A percentile compares a stretch with the other conserved stretches of the same genome.
Evolutionary conservation across 2,888 invertebrate genomes (phyloP).

Genomic region (Paralinhomoeus sp.): DNA sequence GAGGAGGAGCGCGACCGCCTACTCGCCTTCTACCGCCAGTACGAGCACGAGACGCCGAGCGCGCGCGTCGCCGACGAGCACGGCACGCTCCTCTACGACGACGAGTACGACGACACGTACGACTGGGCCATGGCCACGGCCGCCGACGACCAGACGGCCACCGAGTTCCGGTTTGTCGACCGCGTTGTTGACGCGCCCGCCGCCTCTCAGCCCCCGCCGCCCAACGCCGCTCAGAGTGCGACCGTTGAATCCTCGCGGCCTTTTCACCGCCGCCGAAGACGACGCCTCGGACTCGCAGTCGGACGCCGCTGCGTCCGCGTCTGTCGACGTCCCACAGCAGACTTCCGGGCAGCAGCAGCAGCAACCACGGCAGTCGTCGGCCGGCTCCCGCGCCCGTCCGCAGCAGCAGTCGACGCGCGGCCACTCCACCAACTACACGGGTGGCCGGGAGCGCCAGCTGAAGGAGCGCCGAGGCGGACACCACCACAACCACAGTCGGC

Average conservation of each 20-base stretch:
- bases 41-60: slow-evolving; percentile 12
- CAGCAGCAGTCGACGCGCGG: not conserved
- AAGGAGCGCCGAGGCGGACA: slow-evolving; percentile 12
- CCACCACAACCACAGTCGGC: too few relatives aligned
- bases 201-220: too few relatives aligned
- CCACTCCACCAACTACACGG: slow-evolving; percentile 9
- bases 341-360: not conserved
- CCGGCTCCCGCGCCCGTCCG: too few relatives aligned
- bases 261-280: too few relatives aligned
- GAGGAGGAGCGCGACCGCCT: slow-evolving; percentile 1
- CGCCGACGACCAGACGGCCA: not conserved
- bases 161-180: slow-evolving; percentile 10
- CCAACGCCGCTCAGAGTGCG: too few relatives aligned
- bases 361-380: not conserved
- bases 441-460: slow-evolving; percentile 11
- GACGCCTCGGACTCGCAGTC: slow-evolving; percentile 2
- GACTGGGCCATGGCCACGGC: slow-evolving; percentile 5
- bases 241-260: too few relatives aligned
- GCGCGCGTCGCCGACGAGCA: slow-evolving; percentile 10
- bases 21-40: slow-evolving; percentile 11
- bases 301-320: too few relatives aligned
- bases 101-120: slow-evolving; percentile 17
- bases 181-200: too few relatives aligned
- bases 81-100: slow-evolving; percentile 9
- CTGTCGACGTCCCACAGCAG: too few relatives aligned